A percentile compares a stretch with the other conserved stretches of the same genome.
These are phyloP conservation scores for Channa maculata DNA, from an alignment of 2,113 vertebrate genomes.

Conservation along the genomic window DNA sequence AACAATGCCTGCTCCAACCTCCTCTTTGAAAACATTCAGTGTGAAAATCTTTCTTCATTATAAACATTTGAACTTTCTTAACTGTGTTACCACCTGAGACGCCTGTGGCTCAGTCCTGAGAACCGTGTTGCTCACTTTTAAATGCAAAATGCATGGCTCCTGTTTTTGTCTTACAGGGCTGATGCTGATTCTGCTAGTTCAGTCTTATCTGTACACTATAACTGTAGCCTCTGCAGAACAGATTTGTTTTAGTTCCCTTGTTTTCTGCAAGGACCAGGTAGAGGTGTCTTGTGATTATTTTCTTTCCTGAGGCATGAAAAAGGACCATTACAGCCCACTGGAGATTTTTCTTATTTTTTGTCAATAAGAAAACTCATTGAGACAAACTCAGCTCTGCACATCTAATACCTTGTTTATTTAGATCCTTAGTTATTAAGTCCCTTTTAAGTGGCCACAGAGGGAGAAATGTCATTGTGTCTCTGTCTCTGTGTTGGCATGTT, in stretches of 20 bases:
- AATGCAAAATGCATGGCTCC: no score
- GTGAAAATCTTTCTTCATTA: background rate
- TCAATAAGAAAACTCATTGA: background rate
- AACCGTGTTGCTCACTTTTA: background rate
- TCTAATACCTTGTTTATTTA: no score
- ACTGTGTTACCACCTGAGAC: background rate
- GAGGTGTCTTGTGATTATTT: background rate
- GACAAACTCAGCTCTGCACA: background rate
- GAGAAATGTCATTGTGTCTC: background rate
- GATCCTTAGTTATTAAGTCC: no score
- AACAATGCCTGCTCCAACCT: no score
- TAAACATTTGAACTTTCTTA: background rate
- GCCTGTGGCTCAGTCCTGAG: background rate
- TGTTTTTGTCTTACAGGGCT: no score
- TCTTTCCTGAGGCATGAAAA: background rate
- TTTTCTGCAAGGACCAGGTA: background rate
- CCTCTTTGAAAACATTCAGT: background rate
- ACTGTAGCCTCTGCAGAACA: background rate
- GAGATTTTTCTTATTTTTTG: background rate
- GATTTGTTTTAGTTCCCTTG: background rate
- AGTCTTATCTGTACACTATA: background rate
- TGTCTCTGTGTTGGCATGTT: conserved; percentile 32
- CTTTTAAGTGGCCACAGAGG: background rate
- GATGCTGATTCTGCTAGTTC: background rate
- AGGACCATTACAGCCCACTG: background rate